Base-by-base conservation (phyloP, 1,140 invertebrate genomes). In the Rhagoletis zephyria region DNA sequence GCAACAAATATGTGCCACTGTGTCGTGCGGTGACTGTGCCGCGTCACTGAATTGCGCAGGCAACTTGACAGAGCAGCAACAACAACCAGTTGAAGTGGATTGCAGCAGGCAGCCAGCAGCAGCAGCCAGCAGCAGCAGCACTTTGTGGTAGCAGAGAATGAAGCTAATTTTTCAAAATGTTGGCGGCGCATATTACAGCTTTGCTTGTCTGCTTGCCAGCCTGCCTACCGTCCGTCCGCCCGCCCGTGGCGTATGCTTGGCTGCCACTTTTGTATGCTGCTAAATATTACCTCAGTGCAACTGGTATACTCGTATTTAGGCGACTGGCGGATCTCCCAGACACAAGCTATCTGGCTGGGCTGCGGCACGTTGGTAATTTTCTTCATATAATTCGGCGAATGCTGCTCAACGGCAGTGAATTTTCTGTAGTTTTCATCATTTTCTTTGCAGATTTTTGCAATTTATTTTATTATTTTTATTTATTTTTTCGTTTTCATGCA, bases 21-120 rank as follows among this genome's bases (percentile, higher is more conserved):
- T 81, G 74, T 81, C 45, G 42, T 81, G 48, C 74, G 74, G 45
- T 81, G 74, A 81, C 74, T 81, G 64, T 81, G 74, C 74, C 48
- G 74, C 74, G 74, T 81, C 51, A 81, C 19, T 81, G 48, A 48
- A 81, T 81, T 81, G 74, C 74, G 74, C 74, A 30, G 51, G n/a
- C 48, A 30, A n/a, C 30, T 30, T 30, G 30, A 30, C 30, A 30
- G 30, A 30, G 30, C 30, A 30, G 3, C 4, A 16, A 5, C 14
- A 30, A n/a, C 74, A 74, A 42, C 45, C 10, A 48, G 67, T 74
- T 48, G 67, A 16, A 14, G 67, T 42, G 67, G 67, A 16, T 63
- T 14, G 51, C 5, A 56, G 51, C 10, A 5, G 67, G 40, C 67
- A 74, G 65, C 65, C 30, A 9, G 3, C 48, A 77, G n/a, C 42